Evolutionary conservation across 2,113 vertebrate genomes (phyloP).

Genomic region (Oceanites oceanicus): DNA sequence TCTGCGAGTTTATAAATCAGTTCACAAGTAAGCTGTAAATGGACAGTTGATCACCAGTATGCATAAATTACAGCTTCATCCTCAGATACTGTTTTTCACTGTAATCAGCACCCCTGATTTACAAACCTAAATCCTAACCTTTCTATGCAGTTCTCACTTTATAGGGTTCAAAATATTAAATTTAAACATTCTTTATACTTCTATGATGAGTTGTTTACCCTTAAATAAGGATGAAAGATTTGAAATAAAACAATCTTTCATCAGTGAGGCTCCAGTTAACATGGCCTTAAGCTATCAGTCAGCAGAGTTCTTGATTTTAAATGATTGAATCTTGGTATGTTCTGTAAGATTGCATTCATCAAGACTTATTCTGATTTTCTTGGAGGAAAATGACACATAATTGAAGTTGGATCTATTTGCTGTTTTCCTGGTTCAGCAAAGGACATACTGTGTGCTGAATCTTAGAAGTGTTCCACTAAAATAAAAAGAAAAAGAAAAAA

Average conservation of each 20-base stretch:
- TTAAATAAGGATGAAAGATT: not conserved
- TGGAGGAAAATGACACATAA: not conserved
- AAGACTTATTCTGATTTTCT: not conserved
- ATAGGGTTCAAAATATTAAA: not conserved
- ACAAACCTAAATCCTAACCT: not conserved
- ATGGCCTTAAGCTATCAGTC: not conserved
- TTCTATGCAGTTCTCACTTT: not conserved
- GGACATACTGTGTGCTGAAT: not conserved
- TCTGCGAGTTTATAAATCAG: not conserved
- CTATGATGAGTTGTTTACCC: not conserved
- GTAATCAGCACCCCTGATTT: not conserved
- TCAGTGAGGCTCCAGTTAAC: not conserved
- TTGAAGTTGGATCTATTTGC: not conserved
- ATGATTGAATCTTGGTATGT: not conserved
- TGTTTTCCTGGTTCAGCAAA: not conserved
- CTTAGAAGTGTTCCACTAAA: not conserved
- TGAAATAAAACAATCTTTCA: conserved; percentile 5
- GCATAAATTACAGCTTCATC: not conserved
- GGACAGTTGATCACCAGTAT: not conserved
- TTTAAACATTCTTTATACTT: not conserved
- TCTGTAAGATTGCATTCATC: conserved; percentile 6
- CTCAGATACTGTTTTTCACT: not conserved
- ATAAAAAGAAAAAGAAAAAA: not conserved
- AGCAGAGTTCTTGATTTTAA: not conserved
- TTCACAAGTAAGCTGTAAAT: not conserved